Percentiles rank a stretch among this genome's conserved stretches.
Evolutionary conservation across 2,888 invertebrate genomes (phyloP).

Genomic region (Hyppa rectilinea): DNA sequence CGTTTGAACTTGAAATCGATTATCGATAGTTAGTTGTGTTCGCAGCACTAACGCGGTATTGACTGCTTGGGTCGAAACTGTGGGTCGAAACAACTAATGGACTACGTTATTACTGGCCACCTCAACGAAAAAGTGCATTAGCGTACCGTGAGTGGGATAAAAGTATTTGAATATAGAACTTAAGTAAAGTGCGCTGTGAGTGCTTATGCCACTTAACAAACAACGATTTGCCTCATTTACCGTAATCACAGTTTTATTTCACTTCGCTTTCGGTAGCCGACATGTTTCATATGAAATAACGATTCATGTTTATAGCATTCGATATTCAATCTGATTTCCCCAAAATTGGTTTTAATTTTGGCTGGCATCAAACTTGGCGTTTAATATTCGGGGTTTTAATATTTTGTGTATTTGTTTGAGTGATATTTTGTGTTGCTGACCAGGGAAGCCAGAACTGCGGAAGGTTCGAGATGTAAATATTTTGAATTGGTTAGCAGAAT

Average conservation of each 20-base stretch:
- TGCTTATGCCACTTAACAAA: constrained; percentile 86
- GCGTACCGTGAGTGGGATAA: constrained; percentile 86
- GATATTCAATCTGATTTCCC: constrained; percentile 73
- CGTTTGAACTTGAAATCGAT: constrained; percentile 51
- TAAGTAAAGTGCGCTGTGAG: constrained; percentile 86
- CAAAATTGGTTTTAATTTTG: constrained; percentile 72
- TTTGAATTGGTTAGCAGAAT: constrained; percentile 49
- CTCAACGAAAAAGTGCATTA: constrained; percentile 89
- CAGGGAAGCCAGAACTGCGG: constrained; percentile 49
- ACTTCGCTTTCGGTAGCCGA: constrained; percentile 72
- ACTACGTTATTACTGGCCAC: constrained; percentile 85
- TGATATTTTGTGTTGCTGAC: constrained; percentile 62
- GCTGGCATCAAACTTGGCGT: constrained; percentile 58
- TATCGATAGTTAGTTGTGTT: constrained; percentile 70
- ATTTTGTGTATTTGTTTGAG: constrained; percentile 54
- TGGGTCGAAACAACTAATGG: constrained; percentile 85
- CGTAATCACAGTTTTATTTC: constrained; percentile 82
- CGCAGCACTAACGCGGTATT: constrained; percentile 73
- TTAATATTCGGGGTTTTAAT: constrained; percentile 62
- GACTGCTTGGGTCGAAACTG: constrained; percentile 80
- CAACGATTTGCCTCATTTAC: constrained; percentile 85
- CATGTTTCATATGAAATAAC: constrained; percentile 69
- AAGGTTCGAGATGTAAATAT: constrained; percentile 48
- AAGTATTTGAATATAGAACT: constrained; percentile 89
- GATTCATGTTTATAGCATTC: constrained; percentile 71